Base-by-base conservation (phyloP, 2,113 vertebrate species). In the Collichthys lucidus region DNA sequence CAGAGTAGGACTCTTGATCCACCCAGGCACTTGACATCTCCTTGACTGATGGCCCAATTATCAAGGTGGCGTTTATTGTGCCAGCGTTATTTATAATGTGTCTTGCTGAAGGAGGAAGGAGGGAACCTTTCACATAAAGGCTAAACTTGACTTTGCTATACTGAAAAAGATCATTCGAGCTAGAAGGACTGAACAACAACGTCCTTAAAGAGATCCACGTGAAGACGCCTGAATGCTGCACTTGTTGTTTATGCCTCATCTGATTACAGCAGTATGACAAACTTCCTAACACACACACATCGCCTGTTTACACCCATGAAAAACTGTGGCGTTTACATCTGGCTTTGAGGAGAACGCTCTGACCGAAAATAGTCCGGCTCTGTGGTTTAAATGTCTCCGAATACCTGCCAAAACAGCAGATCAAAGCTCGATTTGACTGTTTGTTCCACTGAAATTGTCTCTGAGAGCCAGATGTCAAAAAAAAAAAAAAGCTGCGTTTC, bases 1-100 rank as follows among this genome's bases (percentile, higher is more conserved):
- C 80, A 79, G 62, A 85, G 78, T 10, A 78, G 78, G 88, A 82
- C 80, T 92, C 79, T 80, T 79, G 91, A 92, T 92, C 82, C 50
- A 82, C 91, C 91, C 89, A 68, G 64, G 80, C 90, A 85, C 93
- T 93, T 90, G 91, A 90, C 80, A 84, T 85, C 92, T 89, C 91
- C 87, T 92, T 93, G 96, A 96, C 94, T 94, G 93, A 96, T 89
- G 88, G 93, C 89, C 94, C 94, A 95, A 95, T 96, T 95, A 95
- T 92, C 94, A 96, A 95, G 92, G 88, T 89, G 87, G 86, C 86
- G 89, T 95, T 96, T 95, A 95, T 95, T 96, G 95, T 95, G 87
- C 75, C 93, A 92, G 91, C 81, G 93, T 95, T 97, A 96, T 97
- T 97, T 97, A 96, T 95, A 96, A 95, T 88, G 93, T 93, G 93